phyloP scores from a whole-genome alignment of 2,113 vertebrate species.

The Sinocyclocheilus maitianheensis region DNA sequence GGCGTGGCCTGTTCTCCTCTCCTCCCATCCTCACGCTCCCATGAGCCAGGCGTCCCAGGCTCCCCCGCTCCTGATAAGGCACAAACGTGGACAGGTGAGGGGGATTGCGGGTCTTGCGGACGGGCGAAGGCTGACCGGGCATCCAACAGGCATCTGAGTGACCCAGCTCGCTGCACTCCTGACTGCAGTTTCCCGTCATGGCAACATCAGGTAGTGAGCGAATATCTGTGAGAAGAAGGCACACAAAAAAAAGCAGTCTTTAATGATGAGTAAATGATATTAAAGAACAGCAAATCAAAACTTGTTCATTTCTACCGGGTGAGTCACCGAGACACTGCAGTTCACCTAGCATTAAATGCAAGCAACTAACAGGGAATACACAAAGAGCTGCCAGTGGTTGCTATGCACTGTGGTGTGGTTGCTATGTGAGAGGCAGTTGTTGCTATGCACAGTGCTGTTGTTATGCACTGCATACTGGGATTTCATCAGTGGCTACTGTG shows the following conservation, averaged over 20 bases:
- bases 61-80: conserved; percentile 99
- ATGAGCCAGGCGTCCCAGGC: conserved; percentile 93
- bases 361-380: conserved; percentile 38
- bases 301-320: background rate
- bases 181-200: conserved; percentile 98
- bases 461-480: conserved; percentile 36
- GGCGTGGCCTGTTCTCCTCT: conserved; percentile 89
- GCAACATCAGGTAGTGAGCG: conserved; percentile 96
- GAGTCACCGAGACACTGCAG: conserved; percentile 14
- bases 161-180: conserved; percentile 96
- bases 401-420: conserved; percentile 72
- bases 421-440: conserved; percentile 66
- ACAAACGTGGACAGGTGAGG: conserved; percentile 99
- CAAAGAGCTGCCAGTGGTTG: conserved; percentile 67
- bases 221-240: conserved; percentile 80
- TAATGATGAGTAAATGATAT: background rate
- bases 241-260: background rate
- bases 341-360: conserved; percentile 36
- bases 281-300: conserved; percentile 11
- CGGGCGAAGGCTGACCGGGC: conserved; percentile 65
- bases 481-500: conserved; percentile 23
- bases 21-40: conserved; percentile 91
- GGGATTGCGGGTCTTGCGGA: conserved; percentile 93
- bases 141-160: conserved; percentile 99
- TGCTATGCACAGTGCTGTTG: conserved; percentile 68